Conservation (phyloP, 2,797 vertebrate species). For the Cirrhinus molitorella region DNA sequence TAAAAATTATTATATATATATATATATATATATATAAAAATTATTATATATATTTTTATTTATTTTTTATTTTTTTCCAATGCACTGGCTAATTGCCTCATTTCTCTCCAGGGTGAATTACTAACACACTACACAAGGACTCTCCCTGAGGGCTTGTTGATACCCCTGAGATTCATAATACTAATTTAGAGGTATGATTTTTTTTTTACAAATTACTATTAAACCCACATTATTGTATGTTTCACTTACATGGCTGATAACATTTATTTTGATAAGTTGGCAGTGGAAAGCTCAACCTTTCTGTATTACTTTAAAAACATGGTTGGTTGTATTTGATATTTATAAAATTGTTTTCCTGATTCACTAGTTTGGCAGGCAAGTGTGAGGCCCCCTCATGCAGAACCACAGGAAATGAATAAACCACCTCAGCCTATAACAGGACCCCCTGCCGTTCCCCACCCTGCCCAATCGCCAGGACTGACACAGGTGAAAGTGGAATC, state of each 20-base stretch:
- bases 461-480: constrained; percentile 95
- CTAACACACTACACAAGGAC: constrained; percentile 48
- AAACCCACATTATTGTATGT: too few species aligned
- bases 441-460: constrained; percentile 92
- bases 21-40: too few species aligned
- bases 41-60: too few species aligned
- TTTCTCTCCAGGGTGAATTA: constrained; percentile 17
- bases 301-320: too few species aligned
- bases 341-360: constrained; percentile 24
- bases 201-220: neutral
- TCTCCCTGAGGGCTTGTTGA: constrained; percentile 21
- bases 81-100: neutral
- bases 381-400: constrained; percentile 94
- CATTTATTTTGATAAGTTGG: neutral
- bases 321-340: neutral
- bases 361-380: constrained; percentile 77
- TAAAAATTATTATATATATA: too few species aligned
- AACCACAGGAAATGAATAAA: constrained; percentile 99
- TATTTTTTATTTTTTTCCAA: neutral
- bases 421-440: constrained; percentile 98
- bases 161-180: constrained; percentile 30
- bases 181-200: constrained; percentile 54
- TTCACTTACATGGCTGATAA: neutral
- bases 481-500: constrained; percentile 85
- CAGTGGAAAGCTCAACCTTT: neutral